Evolutionary conservation across 2,797 vertebrate genomes (phyloP).

Genomic region (Cynopterus sphinx): DNA sequence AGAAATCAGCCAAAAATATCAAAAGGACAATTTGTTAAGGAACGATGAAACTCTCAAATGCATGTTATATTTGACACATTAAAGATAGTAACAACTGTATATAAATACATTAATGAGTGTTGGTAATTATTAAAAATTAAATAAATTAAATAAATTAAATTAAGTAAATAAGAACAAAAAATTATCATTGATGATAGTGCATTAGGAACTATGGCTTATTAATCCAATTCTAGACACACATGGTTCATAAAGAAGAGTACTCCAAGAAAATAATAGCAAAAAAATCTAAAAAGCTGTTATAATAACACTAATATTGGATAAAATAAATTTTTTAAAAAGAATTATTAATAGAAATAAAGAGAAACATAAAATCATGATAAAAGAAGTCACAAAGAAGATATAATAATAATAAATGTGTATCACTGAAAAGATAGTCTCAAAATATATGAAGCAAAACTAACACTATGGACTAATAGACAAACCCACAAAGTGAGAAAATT

Average conservation of each 20-base stretch:
- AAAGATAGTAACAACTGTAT: not conserved
- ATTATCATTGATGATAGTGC: not conserved
- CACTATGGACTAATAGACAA: not conserved
- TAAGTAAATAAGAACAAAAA: not conserved
- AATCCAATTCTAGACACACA: not conserved
- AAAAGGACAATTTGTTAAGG: not conserved
- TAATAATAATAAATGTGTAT: not conserved
- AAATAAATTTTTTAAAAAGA: not conserved
- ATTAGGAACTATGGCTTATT: not conserved
- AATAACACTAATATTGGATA: not conserved
- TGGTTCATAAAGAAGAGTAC: not conserved
- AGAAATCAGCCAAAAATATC: not conserved
- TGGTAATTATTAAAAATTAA: slow-evolving; percentile 18
- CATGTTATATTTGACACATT: not conserved
- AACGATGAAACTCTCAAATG: not conserved
- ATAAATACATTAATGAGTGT: not conserved
- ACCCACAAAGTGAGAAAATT: not conserved
- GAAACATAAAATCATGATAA: not conserved
- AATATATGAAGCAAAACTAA: not conserved
- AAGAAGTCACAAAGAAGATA: not conserved
- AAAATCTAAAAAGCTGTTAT: not conserved
- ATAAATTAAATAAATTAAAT: not conserved
- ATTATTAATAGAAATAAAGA: not conserved
- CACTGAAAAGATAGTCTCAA: not conserved
- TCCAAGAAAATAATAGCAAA: not conserved